These are phyloP conservation scores for Leptopilina drosophilae DNA, from an alignment of 2,888 invertebrate species.

Conservation along the genomic window DNA sequence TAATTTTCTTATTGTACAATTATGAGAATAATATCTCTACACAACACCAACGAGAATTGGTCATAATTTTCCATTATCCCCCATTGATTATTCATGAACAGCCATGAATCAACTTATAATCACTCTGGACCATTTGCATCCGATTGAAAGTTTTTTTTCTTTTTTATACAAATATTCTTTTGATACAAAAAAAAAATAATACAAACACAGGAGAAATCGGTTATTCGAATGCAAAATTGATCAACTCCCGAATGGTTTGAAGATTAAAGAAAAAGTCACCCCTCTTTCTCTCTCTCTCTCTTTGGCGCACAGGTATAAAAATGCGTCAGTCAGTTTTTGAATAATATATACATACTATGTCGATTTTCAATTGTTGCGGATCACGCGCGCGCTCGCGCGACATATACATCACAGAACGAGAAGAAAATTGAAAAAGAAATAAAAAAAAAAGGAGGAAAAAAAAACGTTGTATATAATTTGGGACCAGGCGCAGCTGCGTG, in stretches of 20 bases:
- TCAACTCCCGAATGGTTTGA: conserved; percentile 57
- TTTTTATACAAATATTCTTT: neutral
- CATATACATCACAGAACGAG: conserved; percentile 43
- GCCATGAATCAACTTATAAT: no score
- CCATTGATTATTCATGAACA: no score
- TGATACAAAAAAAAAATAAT: no score
- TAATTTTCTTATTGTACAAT: no score
- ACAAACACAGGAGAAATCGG: conserved; percentile 32
- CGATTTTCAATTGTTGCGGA: conserved; percentile 71
- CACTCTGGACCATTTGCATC: no score
- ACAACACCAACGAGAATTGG: no score
- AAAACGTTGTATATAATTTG: conserved; percentile 69
- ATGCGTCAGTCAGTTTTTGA: conserved; percentile 65
- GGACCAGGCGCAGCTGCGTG: conserved; percentile 75
- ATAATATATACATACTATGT: conserved; percentile 58
- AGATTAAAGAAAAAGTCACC: conserved; percentile 41
- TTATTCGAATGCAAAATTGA: conserved; percentile 63
- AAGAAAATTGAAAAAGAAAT: conserved; percentile 53
- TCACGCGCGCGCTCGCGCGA: conserved; percentile 53
- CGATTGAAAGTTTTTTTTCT: no score
- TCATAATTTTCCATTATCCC: no score
- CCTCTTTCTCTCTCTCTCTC: neutral
- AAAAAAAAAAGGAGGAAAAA: conserved; percentile 57
- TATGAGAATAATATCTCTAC: no score
- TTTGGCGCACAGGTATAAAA: conserved; percentile 47